These are phyloP conservation scores for Sinocyclocheilus maitianheensis DNA, from an alignment of 2,113 vertebrate genomes.

Conservation along the genomic window DNA sequence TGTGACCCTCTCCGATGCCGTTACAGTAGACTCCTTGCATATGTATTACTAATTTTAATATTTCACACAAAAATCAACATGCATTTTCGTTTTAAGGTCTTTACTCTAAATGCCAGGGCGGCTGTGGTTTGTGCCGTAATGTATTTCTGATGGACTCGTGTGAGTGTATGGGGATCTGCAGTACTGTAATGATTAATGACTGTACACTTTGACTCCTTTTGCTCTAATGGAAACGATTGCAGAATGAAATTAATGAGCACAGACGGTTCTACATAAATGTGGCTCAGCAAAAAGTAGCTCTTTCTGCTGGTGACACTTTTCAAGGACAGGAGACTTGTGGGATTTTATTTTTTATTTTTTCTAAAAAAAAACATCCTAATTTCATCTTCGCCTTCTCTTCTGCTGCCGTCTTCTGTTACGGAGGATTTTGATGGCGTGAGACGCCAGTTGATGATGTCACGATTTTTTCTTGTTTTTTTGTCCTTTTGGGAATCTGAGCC, in stretches of 20 bases:
- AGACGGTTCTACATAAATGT: slow-evolving; percentile 32
- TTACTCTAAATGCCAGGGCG: background rate
- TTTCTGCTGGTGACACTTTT: slow-evolving; percentile 12
- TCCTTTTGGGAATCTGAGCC: too few species aligned
- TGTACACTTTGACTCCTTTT: slow-evolving; percentile 28
- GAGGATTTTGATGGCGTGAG: too few species aligned
- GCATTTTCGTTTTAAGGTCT: slow-evolving; percentile 6
- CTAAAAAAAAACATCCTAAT: background rate
- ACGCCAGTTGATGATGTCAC: too few species aligned
- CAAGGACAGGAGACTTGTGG: slow-evolving; percentile 52
- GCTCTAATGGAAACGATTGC: slow-evolving; percentile 31
- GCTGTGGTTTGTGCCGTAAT: background rate
- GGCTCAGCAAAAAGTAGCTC: slow-evolving; percentile 34
- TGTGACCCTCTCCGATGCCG: slow-evolving; percentile 63
- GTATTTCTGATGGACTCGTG: slow-evolving; percentile 1
- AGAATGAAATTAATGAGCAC: slow-evolving; percentile 40
- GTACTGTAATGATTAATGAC: slow-evolving; percentile 45
- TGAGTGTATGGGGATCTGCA: slow-evolving; percentile 24
- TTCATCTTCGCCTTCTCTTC: too few species aligned
- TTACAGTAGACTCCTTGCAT: slow-evolving; percentile 60
- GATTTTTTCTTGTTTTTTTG: too few species aligned
- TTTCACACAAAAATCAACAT: slow-evolving; percentile 4
- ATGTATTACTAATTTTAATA: slow-evolving; percentile 50
- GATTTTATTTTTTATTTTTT: too few species aligned
- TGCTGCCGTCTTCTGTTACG: too few species aligned